These are phyloP conservation scores for Cryptoleucopteryx plumbea DNA, from an alignment of 2,113 vertebrate species.

Conservation along the genomic window DNA sequence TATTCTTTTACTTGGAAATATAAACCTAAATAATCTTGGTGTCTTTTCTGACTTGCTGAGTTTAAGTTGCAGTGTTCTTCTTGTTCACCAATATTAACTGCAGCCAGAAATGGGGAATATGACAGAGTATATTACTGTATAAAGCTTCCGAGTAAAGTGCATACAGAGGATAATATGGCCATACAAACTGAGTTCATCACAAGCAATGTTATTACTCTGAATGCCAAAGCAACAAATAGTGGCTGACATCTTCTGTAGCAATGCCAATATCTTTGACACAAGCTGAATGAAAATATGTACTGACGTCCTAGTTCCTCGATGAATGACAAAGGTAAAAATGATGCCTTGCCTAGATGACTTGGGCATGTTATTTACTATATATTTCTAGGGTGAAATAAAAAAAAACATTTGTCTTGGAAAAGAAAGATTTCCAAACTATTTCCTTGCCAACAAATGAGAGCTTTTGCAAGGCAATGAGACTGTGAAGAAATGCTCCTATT, in stretches of 20 bases:
- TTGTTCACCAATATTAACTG: slow-evolving; percentile 14
- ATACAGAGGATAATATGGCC: background rate
- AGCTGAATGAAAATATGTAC: background rate
- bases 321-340: background rate
- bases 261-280: slow-evolving; percentile 24
- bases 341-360: background rate
- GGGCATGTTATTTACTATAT: background rate
- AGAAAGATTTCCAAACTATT: background rate
- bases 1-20: background rate
- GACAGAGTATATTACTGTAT: background rate
- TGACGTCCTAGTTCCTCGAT: background rate
- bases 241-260: slow-evolving; percentile 9
- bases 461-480: background rate
- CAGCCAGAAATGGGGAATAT: slow-evolving; percentile 32
- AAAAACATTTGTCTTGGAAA: background rate
- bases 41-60: slow-evolving; percentile 11
- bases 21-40: background rate
- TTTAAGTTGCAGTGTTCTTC: slow-evolving; percentile 13
- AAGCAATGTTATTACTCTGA: slow-evolving; percentile 24
- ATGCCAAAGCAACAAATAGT: slow-evolving; percentile 64
- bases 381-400: background rate
- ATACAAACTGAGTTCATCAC: slow-evolving; percentile 17
- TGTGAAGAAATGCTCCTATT: background rate
- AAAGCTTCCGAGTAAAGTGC: background rate
- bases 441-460: background rate